phyloP scores from a whole-genome alignment of 2,888 invertebrate species.

The Argyresthia albistria region DNA sequence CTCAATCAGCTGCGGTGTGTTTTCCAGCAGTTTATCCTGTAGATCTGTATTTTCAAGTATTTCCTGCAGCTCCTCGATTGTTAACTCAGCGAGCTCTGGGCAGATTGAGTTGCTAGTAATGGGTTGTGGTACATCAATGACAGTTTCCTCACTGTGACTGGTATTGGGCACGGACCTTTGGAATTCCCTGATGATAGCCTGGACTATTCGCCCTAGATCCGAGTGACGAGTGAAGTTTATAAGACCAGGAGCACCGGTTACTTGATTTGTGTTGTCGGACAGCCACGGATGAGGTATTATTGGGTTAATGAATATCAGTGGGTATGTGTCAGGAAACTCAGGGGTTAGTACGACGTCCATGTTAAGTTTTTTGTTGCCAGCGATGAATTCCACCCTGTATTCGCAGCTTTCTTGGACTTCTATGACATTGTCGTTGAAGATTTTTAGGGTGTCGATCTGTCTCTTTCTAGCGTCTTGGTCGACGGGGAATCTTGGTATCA shows the following conservation, averaged over 20 bases:
- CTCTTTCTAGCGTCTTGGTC: constrained; percentile 75
- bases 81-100: constrained; percentile 45
- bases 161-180: constrained; percentile 66
- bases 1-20: constrained; percentile 77
- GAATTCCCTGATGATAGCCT: constrained; percentile 85
- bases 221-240: constrained; percentile 85
- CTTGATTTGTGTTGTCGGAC: constrained; percentile 76
- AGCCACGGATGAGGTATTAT: constrained; percentile 81
- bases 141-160: constrained; percentile 55
- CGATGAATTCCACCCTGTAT: constrained; percentile 79
- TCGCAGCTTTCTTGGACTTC: constrained; percentile 81
- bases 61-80: constrained; percentile 77
- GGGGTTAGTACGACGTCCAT: constrained; percentile 76
- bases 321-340: constrained; percentile 84
- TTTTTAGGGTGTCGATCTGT: constrained; percentile 86
- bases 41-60: constrained; percentile 79
- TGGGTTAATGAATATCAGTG: constrained; percentile 78
- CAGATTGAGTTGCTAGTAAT: constrained; percentile 32
- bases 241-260: constrained; percentile 81
- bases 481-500: constrained; percentile 72
- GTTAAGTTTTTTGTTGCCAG: constrained; percentile 76
- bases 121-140: constrained; percentile 39
- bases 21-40: constrained; percentile 82
- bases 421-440: constrained; percentile 86
- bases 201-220: constrained; percentile 85